Percentiles rank a stretch among this genome's conserved stretches.
phyloP scores from a whole-genome alignment of 2,888 invertebrate genomes.

The Conchocele bisecta region DNA sequence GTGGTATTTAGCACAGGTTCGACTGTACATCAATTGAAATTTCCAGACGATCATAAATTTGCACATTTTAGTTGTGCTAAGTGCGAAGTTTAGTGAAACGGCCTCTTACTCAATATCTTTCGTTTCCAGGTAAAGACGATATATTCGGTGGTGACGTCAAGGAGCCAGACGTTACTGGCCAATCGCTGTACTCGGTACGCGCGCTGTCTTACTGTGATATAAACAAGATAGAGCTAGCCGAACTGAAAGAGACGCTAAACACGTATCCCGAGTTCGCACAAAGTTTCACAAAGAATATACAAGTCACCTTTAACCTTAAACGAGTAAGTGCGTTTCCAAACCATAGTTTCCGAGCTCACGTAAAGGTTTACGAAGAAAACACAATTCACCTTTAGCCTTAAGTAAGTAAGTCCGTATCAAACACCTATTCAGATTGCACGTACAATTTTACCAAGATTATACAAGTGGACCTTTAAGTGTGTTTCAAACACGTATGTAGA shows the following conservation, averaged over 20 bases:
- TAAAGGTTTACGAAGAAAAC: not conserved
- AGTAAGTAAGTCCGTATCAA: no score
- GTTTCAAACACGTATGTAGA: no score
- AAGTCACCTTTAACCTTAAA: constrained; percentile 81
- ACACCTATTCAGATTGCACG: no score
- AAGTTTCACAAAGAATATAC: constrained; percentile 78
- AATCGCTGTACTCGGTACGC: constrained; percentile 81
- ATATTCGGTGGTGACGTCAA: constrained; percentile 81
- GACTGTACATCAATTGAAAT: no score
- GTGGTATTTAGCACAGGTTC: no score
- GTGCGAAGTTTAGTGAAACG: no score
- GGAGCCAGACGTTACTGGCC: constrained; percentile 70
- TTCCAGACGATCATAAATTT: no score
- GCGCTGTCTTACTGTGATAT: constrained; percentile 82
- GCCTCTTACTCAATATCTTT: no score
- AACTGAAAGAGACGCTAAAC: constrained; percentile 79
- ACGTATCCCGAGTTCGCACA: constrained; percentile 82
- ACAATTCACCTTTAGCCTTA: no score
- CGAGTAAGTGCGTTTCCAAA: constrained; percentile 66
- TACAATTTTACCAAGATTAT: no score
- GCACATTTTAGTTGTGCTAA: no score
- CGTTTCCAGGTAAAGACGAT: constrained; percentile 80
- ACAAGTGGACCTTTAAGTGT: no score
- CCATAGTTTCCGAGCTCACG: not conserved
- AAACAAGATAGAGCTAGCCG: constrained; percentile 80